phyloP scores from a whole-genome alignment of 2,888 invertebrate species.

The Pandemis corylana region DNA sequence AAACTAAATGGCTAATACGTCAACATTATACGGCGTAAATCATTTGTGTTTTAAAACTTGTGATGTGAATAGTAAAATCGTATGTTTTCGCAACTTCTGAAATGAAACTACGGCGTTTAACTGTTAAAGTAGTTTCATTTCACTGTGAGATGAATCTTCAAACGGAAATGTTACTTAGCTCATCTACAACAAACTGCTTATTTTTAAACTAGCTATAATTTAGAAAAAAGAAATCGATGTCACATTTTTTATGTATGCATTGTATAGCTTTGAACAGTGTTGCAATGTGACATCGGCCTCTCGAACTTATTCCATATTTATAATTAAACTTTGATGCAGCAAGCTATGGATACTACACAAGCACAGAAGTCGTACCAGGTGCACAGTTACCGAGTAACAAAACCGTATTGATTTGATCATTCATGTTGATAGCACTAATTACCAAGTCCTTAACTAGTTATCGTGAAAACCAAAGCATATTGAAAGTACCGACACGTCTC shows the following conservation, averaged over 20 bases:
- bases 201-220: conserved; percentile 5
- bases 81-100: conserved; percentile 5
- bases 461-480: conserved; percentile 68
- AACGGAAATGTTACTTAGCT: conserved; percentile 20
- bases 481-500: conserved; percentile 71
- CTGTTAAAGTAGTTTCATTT: neutral
- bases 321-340: conserved; percentile 80
- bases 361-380: conserved; percentile 67
- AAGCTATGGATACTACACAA: conserved; percentile 82
- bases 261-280: neutral
- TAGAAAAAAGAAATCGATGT: conserved; percentile 15
- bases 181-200: conserved; percentile 6
- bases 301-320: conserved; percentile 49
- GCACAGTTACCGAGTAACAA: conserved; percentile 58
- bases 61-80: neutral
- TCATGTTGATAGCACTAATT: conserved; percentile 58
- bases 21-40: conserved; percentile 12
- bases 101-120: neutral
- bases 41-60: conserved; percentile 13
- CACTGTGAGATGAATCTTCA: conserved; percentile 7
- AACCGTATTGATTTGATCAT: conserved; percentile 66
- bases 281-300: conserved; percentile 60
- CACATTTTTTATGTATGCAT: neutral
- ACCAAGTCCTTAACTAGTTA: conserved; percentile 69
- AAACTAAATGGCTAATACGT: conserved; percentile 17